phyloP scores from a whole-genome alignment of 2,113 vertebrate genomes.

The Sebastes fasciatus region DNA sequence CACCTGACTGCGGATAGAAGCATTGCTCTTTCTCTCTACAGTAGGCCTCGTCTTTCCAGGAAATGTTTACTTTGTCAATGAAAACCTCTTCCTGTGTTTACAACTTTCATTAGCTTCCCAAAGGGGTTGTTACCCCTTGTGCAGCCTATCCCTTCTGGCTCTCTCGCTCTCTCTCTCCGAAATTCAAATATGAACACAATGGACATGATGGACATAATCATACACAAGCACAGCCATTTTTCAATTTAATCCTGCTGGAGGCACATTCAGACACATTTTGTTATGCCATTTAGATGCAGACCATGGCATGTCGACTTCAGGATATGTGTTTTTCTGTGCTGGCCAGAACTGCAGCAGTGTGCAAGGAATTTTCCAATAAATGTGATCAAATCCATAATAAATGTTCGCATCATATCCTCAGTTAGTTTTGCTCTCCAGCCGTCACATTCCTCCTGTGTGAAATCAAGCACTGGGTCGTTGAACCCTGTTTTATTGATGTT shows the following conservation, averaged over 20 bases:
- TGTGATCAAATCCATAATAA: slow-evolving; percentile 47
- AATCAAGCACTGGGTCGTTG: slow-evolving; percentile 24
- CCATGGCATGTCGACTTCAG: slow-evolving; percentile 24
- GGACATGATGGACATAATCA: slow-evolving; percentile 20
- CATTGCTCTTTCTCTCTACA: slow-evolving; percentile 15
- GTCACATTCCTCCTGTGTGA: slow-evolving; percentile 41
- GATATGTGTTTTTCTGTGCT: slow-evolving; percentile 36
- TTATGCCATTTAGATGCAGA: slow-evolving; percentile 59
- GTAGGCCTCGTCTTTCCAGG: slow-evolving; percentile 50
- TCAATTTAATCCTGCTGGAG: slow-evolving; percentile 55
- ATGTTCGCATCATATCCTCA: slow-evolving; percentile 37
- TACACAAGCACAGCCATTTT: slow-evolving; percentile 30
- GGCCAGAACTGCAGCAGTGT: slow-evolving; percentile 24
- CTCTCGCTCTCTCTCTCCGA: neutral
- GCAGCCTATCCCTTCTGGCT: slow-evolving; percentile 34
- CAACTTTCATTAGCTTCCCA: slow-evolving; percentile 64
- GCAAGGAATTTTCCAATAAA: slow-evolving; percentile 60
- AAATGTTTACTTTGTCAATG: slow-evolving; percentile 76
- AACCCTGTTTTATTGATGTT: slow-evolving; percentile 47
- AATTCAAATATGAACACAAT: slow-evolving; percentile 37
- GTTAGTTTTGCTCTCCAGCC: slow-evolving; percentile 26
- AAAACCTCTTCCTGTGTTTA: slow-evolving; percentile 74
- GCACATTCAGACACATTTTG: slow-evolving; percentile 46
- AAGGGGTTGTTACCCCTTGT: slow-evolving; percentile 46
- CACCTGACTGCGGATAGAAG: slow-evolving; percentile 38